Evolutionary conservation across 2,797 vertebrate genomes (phyloP).

Genomic region (Tinamus major): DNA sequence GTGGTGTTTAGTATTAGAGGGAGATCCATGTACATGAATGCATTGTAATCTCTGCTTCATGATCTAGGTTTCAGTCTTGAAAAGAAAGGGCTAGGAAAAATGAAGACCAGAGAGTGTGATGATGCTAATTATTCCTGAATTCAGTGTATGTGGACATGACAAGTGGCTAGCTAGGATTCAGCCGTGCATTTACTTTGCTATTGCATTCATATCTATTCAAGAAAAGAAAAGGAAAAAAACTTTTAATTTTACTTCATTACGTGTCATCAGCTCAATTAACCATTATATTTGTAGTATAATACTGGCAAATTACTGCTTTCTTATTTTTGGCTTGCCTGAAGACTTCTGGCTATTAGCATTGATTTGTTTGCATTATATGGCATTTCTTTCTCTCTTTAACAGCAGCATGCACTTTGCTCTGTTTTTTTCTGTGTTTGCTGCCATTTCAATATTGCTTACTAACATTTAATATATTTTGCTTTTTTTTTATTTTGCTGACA

Average conservation of each 20-base stretch:
- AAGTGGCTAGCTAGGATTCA: slow-evolving; percentile 66
- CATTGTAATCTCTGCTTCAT: not conserved
- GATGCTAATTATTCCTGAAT: slow-evolving; percentile 58
- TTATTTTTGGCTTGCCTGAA: slow-evolving; percentile 83
- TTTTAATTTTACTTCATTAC: slow-evolving; percentile 82
- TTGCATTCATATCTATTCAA: slow-evolving; percentile 62
- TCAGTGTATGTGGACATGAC: slow-evolving; percentile 57
- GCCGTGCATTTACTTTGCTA: slow-evolving; percentile 65
- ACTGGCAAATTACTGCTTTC: slow-evolving; percentile 79
- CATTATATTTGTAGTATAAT: slow-evolving; percentile 80
- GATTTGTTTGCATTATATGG: slow-evolving; percentile 82
- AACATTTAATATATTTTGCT: slow-evolving; percentile 95
- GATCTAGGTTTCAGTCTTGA: slow-evolving; percentile 21
- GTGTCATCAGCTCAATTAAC: slow-evolving; percentile 81
- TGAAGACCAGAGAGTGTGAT: slow-evolving; percentile 25
- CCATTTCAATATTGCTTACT: slow-evolving; percentile 91
- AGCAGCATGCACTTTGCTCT: slow-evolving; percentile 83
- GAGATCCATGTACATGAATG: not conserved
- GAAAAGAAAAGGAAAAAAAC: not conserved
- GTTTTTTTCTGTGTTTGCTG: slow-evolving; percentile 83
- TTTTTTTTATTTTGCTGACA: slow-evolving; percentile 93
- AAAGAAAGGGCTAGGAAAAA: slow-evolving; percentile 12
- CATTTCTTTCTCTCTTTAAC: slow-evolving; percentile 80
- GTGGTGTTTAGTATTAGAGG: not conserved
- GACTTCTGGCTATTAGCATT: slow-evolving; percentile 83